phyloP scores from a whole-genome alignment of 2,888 invertebrate species.

The Andrena minutula region DNA sequence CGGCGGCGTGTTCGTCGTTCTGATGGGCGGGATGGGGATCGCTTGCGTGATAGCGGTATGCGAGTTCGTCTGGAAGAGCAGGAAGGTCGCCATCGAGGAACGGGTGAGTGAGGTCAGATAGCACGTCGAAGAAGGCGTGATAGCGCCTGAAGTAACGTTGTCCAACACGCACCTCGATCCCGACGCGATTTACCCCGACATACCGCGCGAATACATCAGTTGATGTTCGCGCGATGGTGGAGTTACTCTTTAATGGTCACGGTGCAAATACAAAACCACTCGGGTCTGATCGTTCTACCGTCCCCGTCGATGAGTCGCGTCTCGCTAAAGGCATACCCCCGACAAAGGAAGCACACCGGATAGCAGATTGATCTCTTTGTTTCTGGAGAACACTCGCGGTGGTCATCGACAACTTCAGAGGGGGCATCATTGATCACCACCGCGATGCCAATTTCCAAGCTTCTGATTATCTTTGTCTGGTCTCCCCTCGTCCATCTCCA shows the following conservation, averaged over 20 bases:
- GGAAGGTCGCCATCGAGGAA: conserved; percentile 96
- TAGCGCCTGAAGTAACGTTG: conserved; percentile 66
- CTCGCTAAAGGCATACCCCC: not conserved
- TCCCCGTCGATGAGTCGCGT: conserved; percentile 38
- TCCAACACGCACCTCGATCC: conserved; percentile 76
- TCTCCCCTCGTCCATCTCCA: not conserved
- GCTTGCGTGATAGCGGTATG: conserved; percentile 97
- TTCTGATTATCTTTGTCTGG: not conserved
- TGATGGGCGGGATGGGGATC: conserved; percentile 96
- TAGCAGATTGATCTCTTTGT: not conserved
- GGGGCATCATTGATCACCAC: conserved; percentile 8
- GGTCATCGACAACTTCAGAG: not conserved
- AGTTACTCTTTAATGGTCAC: conserved; percentile 81
- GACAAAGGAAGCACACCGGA: not conserved
- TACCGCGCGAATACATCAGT: conserved; percentile 81
- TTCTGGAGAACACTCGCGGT: not conserved
- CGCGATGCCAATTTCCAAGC: not conserved
- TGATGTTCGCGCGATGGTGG: conserved; percentile 81
- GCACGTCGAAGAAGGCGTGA: conserved; percentile 74
- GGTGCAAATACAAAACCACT: conserved; percentile 73
- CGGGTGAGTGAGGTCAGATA: conserved; percentile 88
- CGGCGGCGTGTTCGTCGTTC: conserved; percentile 98
- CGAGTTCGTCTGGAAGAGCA: conserved; percentile 98
- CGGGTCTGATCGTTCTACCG: conserved; percentile 72
- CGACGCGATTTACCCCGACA: conserved; percentile 79